Percentiles rank a stretch among this genome's conserved stretches.
Conservation (phyloP, 2,797 vertebrate genomes). For the Cirrhinus molitorella region DNA sequence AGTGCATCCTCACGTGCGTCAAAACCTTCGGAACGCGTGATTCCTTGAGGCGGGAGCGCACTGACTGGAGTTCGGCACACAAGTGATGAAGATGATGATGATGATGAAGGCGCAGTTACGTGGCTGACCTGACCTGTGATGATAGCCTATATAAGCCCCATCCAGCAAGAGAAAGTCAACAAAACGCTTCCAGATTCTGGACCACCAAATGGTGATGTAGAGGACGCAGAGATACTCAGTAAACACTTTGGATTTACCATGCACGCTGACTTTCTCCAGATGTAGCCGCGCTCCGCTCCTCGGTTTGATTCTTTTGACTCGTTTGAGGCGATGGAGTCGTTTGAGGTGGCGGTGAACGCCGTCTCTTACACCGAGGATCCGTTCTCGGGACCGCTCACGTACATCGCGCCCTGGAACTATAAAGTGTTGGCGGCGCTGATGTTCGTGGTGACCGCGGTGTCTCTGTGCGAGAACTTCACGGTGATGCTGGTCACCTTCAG, state of each 20-base stretch:
- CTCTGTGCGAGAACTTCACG: conserved; percentile 86
- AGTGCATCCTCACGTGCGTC: not conserved
- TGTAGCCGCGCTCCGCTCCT: not conserved
- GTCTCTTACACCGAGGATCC: conserved; percentile 79
- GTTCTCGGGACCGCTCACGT: conserved; percentile 77
- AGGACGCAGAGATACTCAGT: not conserved
- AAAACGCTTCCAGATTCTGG: conserved; percentile 11
- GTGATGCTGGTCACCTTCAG: conserved; percentile 91
- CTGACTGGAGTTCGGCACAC: not conserved
- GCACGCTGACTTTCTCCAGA: not conserved
- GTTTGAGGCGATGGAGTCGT: conserved; percentile 74
- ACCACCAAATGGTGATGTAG: not conserved
- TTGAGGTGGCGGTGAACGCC: conserved; percentile 75
- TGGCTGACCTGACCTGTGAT: conserved; percentile 28
- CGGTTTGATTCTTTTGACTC: not conserved
- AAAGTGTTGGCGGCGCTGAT: conserved; percentile 85
- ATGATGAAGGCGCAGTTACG: conserved; percentile 53
- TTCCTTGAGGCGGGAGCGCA: not conserved
- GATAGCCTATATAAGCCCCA: conserved; percentile 73
- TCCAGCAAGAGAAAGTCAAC: conserved; percentile 52
- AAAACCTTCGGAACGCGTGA: not conserved
- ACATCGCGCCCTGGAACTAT: conserved; percentile 88
- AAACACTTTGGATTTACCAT: not conserved
- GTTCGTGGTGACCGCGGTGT: conserved; percentile 85
- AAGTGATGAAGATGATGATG: conserved; percentile 47